Evolutionary conservation across 2,113 vertebrate genomes (phyloP).

Genomic region (Gracilinanus agilis): DNA sequence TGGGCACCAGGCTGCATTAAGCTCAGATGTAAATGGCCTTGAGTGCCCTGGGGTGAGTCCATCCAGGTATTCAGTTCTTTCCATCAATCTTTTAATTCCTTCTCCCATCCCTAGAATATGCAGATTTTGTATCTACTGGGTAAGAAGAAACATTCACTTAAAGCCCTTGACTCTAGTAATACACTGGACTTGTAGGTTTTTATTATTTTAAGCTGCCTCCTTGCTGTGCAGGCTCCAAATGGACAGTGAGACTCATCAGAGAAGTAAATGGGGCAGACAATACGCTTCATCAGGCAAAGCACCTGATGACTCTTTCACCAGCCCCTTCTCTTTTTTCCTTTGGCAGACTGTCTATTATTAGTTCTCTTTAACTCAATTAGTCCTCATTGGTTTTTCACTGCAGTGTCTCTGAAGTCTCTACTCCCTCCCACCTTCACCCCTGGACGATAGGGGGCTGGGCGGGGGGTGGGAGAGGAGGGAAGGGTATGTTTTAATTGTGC

Average conservation of each 20-base stretch:
- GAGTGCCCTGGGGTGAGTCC: conserved; percentile 13
- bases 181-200: conserved; percentile 62
- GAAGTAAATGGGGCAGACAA: conserved; percentile 82
- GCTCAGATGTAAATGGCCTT: conserved; percentile 30
- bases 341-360: conserved; percentile 72
- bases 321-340: conserved; percentile 59
- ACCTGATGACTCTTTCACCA: conserved; percentile 82
- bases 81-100: conserved; percentile 34
- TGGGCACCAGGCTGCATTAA: conserved; percentile 55
- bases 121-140: conserved; percentile 46
- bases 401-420: conserved; percentile 61
- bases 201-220: conserved; percentile 80
- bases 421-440: conserved; percentile 61
- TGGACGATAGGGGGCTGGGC: background rate
- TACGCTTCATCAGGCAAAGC: conserved; percentile 81
- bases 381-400: conserved; percentile 68
- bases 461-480: background rate
- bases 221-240: conserved; percentile 79
- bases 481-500: conserved; percentile 54
- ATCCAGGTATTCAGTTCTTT: conserved; percentile 63
- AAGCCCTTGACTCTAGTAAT: conserved; percentile 71
- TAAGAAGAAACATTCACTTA: conserved; percentile 60
- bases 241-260: conserved; percentile 73
- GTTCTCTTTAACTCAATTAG: conserved; percentile 79
- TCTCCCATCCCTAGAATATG: conserved; percentile 38